A percentile compares a stretch with the other conserved stretches of the same genome.
These are phyloP conservation scores for Marmota flaviventris DNA, from an alignment of 2,113 vertebrate species.

Conservation along the genomic window DNA sequence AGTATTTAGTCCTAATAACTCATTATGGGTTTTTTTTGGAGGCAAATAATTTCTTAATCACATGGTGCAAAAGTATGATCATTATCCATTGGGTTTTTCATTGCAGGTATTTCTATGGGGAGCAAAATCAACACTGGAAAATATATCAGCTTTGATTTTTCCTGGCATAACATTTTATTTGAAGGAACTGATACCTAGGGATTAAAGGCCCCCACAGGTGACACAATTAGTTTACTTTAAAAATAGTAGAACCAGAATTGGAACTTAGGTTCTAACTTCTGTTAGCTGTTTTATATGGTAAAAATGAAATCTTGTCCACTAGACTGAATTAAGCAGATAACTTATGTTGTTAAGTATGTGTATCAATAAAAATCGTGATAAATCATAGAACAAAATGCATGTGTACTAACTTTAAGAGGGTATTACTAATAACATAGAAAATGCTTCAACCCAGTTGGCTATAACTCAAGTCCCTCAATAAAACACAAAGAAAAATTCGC, in stretches of 20 bases:
- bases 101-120: background rate
- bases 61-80: background rate
- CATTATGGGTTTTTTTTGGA: background rate
- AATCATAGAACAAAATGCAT: background rate
- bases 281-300: background rate
- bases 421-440: background rate
- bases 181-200: background rate
- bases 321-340: background rate
- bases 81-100: slow-evolving; percentile 34
- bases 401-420: background rate
- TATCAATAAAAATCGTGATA: background rate
- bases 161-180: background rate
- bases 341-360: background rate
- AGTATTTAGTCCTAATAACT: background rate
- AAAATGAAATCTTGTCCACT: slow-evolving; percentile 29
- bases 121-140: slow-evolving; percentile 34
- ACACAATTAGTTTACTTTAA: background rate
- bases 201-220: background rate
- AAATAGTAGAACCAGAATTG: background rate
- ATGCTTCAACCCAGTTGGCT: background rate
- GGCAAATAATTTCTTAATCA: background rate
- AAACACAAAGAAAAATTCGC: background rate
- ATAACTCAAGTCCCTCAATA: background rate
- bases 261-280: background rate
- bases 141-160: background rate